Evolutionary conservation across 2,113 vertebrate genomes (phyloP), one percentile per base, ranked within the genome.

Genomic region (Eurystomus gularis): DNA sequence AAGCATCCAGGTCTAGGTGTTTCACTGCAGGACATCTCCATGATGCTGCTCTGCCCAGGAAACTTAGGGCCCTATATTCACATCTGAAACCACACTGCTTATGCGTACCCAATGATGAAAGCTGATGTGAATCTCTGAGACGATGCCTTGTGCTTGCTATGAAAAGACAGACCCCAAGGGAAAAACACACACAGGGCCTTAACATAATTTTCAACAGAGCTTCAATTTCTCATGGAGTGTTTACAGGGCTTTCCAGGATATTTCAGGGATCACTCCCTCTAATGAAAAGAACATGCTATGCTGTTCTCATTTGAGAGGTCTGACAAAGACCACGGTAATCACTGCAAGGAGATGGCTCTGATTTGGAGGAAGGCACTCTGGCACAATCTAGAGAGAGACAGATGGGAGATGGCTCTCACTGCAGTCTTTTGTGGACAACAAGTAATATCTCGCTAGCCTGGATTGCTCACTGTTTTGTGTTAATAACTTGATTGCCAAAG

Each of bases 141-240:
- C 40, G 28, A 3, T 35, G 37, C n/a, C 26, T 39, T 23, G 18
- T 40, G 49, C 39, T 8, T 28, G 11, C 12, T 42, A 40, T 2
- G 8, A 26, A 70, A 73, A 23, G 13, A 31, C 29, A 82, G 24
- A 13, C 16, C 61, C 40, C 35, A 26, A 3, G 13, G 51, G 57
- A 68, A 84, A 82, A 49, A 10, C 15, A 4, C 31, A 40, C 44
- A 51, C 0, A 0, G 13, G 13, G 33, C 14, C 5, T 62, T 66
- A 35, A 44, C 14, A 7, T 19, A 6, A 23, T 26, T 88, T 88
- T 88, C 0, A 0, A 58, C 26, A 52, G 4, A 62, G 14, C 39
- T 73, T 35, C 7, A 2, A 11, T 81, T 65, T 61, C 54, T 49
- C 11, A 0, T 33, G 17, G 25, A 65, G 31, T 21, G 31, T 70